phyloP scores from a whole-genome alignment of 1,140 invertebrate genomes.

The Drosophila repleta region DNA sequence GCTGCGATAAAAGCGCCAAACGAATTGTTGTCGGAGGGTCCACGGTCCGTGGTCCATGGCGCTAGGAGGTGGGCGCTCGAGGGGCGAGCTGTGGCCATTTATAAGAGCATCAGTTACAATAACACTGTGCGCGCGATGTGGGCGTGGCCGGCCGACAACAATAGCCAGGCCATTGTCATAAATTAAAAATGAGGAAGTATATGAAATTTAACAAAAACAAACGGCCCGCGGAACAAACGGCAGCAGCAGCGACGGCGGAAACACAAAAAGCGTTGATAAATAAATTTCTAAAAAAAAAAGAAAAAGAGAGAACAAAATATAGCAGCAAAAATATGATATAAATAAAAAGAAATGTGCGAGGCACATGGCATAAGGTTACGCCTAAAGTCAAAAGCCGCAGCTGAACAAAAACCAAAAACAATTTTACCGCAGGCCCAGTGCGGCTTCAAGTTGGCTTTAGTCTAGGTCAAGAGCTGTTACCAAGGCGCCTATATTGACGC shows the following conservation, averaged over 20 bases:
- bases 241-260: conserved; percentile 53
- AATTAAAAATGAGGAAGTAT: conserved; percentile 83
- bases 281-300: conserved; percentile 64
- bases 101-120: conserved; percentile 83
- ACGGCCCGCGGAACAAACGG: conserved; percentile 45
- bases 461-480: conserved; percentile 31
- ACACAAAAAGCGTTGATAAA: conserved; percentile 79
- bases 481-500: conserved; percentile 10
- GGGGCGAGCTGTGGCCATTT: conserved; percentile 54
- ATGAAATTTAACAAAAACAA: conserved; percentile 80
- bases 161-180: conserved; percentile 78
- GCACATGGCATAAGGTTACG: conserved; percentile 27
- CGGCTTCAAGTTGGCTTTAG: neutral
- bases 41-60: neutral
- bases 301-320: too few relatives aligned
- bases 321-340: conserved; percentile 5
- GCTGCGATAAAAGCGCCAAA: conserved; percentile 76
- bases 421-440: neutral
- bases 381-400: conserved; percentile 31
- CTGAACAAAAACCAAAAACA: conserved; percentile 10
- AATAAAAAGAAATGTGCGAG: conserved; percentile 11
- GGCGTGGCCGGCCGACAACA: conserved; percentile 58
- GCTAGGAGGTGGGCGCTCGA: neutral
- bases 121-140: conserved; percentile 53
- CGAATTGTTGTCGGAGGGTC: conserved; percentile 69